Evolutionary conservation across 2,797 vertebrate species (phyloP).

Genomic region (Anguilla pacifica): DNA sequence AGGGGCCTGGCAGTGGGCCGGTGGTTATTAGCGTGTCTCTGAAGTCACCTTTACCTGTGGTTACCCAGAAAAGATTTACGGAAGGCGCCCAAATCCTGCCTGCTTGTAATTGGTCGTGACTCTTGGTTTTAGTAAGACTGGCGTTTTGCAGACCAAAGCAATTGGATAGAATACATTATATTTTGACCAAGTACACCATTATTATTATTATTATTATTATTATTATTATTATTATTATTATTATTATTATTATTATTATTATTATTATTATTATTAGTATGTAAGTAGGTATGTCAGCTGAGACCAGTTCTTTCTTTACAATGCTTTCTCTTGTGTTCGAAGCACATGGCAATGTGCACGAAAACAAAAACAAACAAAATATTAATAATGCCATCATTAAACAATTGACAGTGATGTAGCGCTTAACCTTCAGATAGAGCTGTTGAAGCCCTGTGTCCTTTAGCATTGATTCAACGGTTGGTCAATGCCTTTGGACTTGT

Average conservation of each 20-base stretch:
- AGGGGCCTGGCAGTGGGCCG: neutral
- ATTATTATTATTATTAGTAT: too few relatives aligned
- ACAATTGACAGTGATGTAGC: neutral
- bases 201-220: neutral
- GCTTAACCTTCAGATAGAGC: constrained; percentile 4
- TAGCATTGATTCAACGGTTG: neutral
- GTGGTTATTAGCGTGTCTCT: neutral
- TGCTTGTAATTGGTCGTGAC: neutral
- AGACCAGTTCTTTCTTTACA: neutral
- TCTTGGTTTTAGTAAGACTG: too few relatives aligned
- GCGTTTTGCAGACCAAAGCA: too few relatives aligned
- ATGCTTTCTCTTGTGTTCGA: neutral
- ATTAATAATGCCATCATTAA: neutral
- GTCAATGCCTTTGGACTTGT: neutral
- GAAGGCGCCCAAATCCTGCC: neutral
- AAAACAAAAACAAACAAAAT: neutral
- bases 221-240: neutral
- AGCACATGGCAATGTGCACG: neutral
- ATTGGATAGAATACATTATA: too few relatives aligned
- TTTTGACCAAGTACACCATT: too few relatives aligned
- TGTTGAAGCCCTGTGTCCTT: neutral
- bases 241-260: too few relatives aligned
- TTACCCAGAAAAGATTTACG: neutral
- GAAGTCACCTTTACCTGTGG: neutral
- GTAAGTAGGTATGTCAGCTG: neutral